phyloP scores from a whole-genome alignment of 37 sponge, comb jelly and placozoan genomes.

The Geodia barretti region DNA sequence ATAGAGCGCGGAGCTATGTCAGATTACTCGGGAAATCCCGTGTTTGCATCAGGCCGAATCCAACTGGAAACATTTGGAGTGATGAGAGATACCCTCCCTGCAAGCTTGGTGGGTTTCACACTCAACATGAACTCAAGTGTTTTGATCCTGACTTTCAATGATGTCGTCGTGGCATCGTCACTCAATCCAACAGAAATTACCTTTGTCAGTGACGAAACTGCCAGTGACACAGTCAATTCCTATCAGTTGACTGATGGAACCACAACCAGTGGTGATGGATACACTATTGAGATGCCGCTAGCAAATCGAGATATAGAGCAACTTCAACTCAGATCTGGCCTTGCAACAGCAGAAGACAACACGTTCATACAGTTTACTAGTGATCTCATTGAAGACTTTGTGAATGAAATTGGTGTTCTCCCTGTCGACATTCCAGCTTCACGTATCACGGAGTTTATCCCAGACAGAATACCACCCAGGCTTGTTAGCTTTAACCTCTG shows the following conservation, averaged over 20 bases:
- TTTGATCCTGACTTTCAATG: conserved; percentile 83
- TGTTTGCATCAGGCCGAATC: conserved; percentile 10
- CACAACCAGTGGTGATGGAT: conserved; percentile 70
- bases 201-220: conserved; percentile 48
- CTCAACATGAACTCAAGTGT: conserved; percentile 78
- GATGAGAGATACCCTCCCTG: conserved; percentile 47
- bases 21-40: conserved; percentile 70
- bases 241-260: conserved; percentile 78
- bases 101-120: conserved; percentile 61
- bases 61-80: conserved; percentile 1
- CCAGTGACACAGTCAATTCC: conserved; percentile 21
- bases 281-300: conserved; percentile 56
- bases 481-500: conserved; percentile 77
- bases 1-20: conserved; percentile 45
- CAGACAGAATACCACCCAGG: conserved; percentile 68
- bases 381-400: conserved; percentile 55
- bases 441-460: conserved; percentile 66
- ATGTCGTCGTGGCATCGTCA: conserved; percentile 66
- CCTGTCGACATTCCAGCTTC: conserved; percentile 44
- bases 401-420: conserved; percentile 63
- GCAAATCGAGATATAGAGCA: conserved; percentile 67
- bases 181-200: conserved; percentile 64
- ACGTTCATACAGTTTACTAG: conserved; percentile 68
- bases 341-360: conserved; percentile 74
- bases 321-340: conserved; percentile 54